A percentile compares a stretch with the other conserved stretches of the same genome.
phyloP scores from a whole-genome alignment of 2,797 vertebrate species.

The Enteromius unitaeniatus region DNA sequence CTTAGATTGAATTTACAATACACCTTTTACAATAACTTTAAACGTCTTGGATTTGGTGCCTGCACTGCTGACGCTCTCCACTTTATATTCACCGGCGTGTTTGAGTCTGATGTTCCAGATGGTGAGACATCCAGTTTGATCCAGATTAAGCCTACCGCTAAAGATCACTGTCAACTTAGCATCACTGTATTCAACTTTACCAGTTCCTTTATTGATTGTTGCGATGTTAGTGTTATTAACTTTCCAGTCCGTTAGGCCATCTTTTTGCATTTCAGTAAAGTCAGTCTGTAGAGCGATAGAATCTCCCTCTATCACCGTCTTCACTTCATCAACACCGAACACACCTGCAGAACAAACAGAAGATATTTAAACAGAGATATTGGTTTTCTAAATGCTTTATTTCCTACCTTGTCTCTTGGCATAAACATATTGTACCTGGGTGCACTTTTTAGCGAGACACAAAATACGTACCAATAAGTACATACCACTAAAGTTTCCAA shows the following conservation, averaged over 20 bases:
- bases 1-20: neutral
- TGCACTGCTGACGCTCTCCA: neutral
- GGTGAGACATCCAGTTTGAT: neutral
- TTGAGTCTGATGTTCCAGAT: constrained; percentile 9
- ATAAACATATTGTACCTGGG: no score
- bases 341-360: neutral
- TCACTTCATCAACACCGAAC: neutral
- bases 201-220: neutral
- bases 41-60: neutral
- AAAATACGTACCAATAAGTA: no score
- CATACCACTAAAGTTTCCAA: no score
- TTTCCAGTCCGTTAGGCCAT: neutral
- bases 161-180: neutral
- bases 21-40: neutral
- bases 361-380: neutral
- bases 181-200: neutral
- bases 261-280: neutral
- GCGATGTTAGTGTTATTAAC: neutral
- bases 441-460: no score
- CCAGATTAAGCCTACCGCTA: neutral
- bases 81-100: neutral
- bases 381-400: neutral
- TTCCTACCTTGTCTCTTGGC: neutral
- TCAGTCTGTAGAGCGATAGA: neutral
- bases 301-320: neutral